These are phyloP conservation scores for Drosophila pandora DNA, from an alignment of 1,140 invertebrate species.

Conservation along the genomic window DNA sequence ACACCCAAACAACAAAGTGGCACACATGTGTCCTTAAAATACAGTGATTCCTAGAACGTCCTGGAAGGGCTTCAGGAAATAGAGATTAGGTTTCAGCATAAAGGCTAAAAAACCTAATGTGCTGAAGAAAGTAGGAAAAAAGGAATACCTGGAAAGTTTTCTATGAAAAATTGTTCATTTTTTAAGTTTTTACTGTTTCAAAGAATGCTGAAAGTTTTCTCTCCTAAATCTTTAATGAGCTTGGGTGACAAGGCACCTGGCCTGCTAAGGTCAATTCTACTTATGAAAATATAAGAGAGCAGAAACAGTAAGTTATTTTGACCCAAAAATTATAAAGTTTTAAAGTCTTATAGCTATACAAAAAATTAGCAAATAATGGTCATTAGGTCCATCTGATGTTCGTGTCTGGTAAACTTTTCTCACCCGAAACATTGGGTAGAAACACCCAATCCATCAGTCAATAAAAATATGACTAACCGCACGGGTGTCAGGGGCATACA, in stretches of 20 bases:
- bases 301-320: conserved; percentile 10
- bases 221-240: conserved; percentile 62
- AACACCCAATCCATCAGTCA: conserved; percentile 72
- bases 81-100: background rate
- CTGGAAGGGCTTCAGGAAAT: background rate
- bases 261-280: background rate
- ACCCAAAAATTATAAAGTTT: background rate
- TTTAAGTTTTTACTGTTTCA: conserved; percentile 8
- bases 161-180: background rate
- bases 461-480: conserved; percentile 72
- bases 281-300: background rate
- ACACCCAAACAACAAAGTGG: conserved; percentile 5
- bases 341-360: background rate
- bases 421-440: conserved; percentile 10
- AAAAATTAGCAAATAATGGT: background rate
- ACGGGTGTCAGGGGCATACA: conserved; percentile 10
- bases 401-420: background rate
- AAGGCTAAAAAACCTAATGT: background rate
- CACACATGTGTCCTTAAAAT: background rate
- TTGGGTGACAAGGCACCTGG: conserved; percentile 57
- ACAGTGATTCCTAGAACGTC: background rate
- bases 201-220: conserved; percentile 51
- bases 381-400: background rate
- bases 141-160: background rate
- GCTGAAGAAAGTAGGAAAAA: background rate